A percentile compares a stretch with the other conserved stretches of the same genome.
Conservation (phyloP, 2,888 invertebrate genomes). For the Acronicta psi region DNA sequence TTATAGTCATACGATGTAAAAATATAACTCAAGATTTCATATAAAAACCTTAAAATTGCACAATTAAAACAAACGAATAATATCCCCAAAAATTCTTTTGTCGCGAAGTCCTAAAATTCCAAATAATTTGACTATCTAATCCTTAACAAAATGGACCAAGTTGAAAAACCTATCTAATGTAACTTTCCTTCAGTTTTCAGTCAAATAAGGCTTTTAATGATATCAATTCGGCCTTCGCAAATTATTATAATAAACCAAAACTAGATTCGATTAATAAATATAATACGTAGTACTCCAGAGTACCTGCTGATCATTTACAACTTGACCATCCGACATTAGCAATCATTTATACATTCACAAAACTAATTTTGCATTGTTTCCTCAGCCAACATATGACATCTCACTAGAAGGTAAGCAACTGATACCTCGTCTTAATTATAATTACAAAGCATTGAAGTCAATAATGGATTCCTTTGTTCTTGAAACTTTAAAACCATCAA, state of each 20-base stretch:
- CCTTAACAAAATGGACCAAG: conserved; percentile 64
- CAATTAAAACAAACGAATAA: conserved; percentile 51
- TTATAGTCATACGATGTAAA: conserved; percentile 50
- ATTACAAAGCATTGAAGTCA: conserved; percentile 50
- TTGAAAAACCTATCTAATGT: conserved; percentile 65
- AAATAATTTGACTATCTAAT: conserved; percentile 73
- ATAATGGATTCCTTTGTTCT: conserved; percentile 25
- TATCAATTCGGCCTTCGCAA: conserved; percentile 28
- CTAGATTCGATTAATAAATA: conserved; percentile 50
- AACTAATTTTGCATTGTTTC: conserved; percentile 41
- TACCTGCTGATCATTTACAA: conserved; percentile 30
- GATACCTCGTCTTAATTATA: conserved; percentile 44
- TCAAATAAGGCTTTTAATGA: conserved; percentile 45
- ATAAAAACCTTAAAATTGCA: conserved; percentile 59
- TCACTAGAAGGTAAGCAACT: conserved; percentile 45
- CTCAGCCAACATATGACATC: conserved; percentile 50
- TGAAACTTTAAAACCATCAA: conserved; percentile 35
- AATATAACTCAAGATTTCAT: conserved; percentile 53
- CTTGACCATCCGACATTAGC: conserved; percentile 34
- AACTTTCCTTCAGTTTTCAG: conserved; percentile 48
- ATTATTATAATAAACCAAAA: conserved; percentile 40
- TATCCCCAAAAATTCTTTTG: conserved; percentile 32
- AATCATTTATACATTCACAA: conserved; percentile 35
- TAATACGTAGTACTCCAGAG: conserved; percentile 40
- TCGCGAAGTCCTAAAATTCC: conserved; percentile 49